Evolutionary conservation across 2,888 invertebrate genomes (phyloP), one percentile per base, ranked within the genome.

Genomic region (Ophonus ardosiacus): DNA sequence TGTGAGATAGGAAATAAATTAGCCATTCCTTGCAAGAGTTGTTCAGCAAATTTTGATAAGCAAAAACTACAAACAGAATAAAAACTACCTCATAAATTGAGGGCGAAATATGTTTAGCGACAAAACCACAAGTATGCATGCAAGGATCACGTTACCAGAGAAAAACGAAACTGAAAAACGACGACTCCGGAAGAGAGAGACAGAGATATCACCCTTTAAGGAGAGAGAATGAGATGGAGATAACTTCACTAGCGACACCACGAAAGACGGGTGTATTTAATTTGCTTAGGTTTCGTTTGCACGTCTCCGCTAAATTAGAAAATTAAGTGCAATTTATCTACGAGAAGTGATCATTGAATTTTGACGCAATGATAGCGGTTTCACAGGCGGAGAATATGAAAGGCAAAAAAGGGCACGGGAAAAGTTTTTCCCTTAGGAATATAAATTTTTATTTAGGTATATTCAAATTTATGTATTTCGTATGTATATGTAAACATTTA

Each of bases 291-390:
- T 85, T 80, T 85, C 82, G 56, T 83, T 86, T 85, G 86, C 85
- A 80, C 78, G 68, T 85, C 79, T 82, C 71, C 76, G 85, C 82
- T 86, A 86, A 86, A 86, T 86, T 86, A 74, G 85, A 63, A 81
- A 86, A 86, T 86, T 85, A 85, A 85, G 84, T 84, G 81, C 78
- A 78, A 78, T 78, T 78, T 78, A 78, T 78, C 78, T 21, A 57
- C 56, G 56, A 78, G 78, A 43, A 74, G 71, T 43, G 43, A 74
- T 74, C 71, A 74, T 74, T 74, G 71, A 74, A 74, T 74, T 74
- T 18, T 74, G 71, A 43, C 71, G 40, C 71, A 74, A 38, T 5
- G 31, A 5, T 31, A 38, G 68, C 24, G 21, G 24, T 15, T 18
- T 68, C 68, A 68, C 15, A n/a, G 40, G 40, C 68, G 68, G 24